Base-by-base conservation (phyloP, 2,797 vertebrate genomes). In the Cottoperca gobio region DNA sequence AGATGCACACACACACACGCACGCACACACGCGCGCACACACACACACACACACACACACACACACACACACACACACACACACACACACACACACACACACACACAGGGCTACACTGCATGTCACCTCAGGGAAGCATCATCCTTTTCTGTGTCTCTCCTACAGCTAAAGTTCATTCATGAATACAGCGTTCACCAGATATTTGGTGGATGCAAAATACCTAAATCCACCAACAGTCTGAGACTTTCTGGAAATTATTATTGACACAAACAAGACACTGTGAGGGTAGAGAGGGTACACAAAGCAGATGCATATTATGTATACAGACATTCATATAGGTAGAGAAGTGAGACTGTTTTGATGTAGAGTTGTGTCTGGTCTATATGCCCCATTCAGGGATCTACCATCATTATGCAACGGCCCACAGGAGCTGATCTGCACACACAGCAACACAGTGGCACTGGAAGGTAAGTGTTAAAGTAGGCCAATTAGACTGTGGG, bases 401-500 rank as follows among this genome's bases (percentile, higher is more conserved):
- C 50, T 45, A 49, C 50, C 21, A 69, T 68, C 40, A 76, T 3
- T 62, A 57, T 76, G 2, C 46, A 63, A 70, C 45, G 19, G 23
- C 71, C 68, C 31, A 35, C 11, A 58, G 79, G 68, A 71, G 64
- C 77, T 73, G 58, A 65, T 62, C 61, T 70, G 76, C 77, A 72
- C 77, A 67, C 63, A 79, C 65, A 69, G 55, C 81, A 80, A 48
- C 73, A 72, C 40, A 63, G 61, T 33, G 84, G 74, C 72, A 70
- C 73, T 79, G 79, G 64, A 89, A 92, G 89, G 81, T 87, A 87
- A 81, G 82, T 83, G 86, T 91, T 90, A 89, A 94, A 95, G 86
- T 93, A 93, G 91, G 94, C 84, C 93, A 93, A 91, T 93, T 88
- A 88, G 87, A 90, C 90, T 76, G 76, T 74, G 72, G 91, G 90